Evolutionary conservation across 2,888 invertebrate genomes (phyloP), one percentile per base, ranked within the genome.

Genomic region (Melikaiella ostensackeni): DNA sequence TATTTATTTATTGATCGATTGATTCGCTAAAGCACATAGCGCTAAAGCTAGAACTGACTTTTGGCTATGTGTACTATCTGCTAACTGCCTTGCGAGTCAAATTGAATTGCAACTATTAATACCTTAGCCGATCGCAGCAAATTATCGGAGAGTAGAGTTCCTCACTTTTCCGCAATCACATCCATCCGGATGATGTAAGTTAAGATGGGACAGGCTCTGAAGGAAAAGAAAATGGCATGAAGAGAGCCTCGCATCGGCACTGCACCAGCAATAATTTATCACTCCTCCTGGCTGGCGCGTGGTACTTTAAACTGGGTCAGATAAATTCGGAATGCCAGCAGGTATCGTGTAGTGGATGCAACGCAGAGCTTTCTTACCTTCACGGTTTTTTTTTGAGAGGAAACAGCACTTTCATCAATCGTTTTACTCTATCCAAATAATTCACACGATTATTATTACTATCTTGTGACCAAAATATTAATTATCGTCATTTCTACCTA

Each of bases 271-370:
- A 70, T 70, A 70, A 70, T 70, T 70, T 70, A 70, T 70, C 50
- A 70, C 70, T 70, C 70, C 50, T 30, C 9, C 5, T 50, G 30
- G 70, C 30, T 50, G 30, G 70, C 30, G 33, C n/a, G 50, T 70
- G 11, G 46, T 70, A 30, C 50, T 70, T 70, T 30, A 33, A 70
- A 70, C 70, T 70, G 50, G 70, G 70, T 70, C 70, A 70, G 70
- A 70, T 70, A 70, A 70, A 70, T 70, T 70, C 70, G n/a, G 30
- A 50, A 70, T 30, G 27, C 50, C 46, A 30, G 42, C 6, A 70
- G 50, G 6, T n/a, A 50, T 19, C 11, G 4, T 70, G 70, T 27
- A 66, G 64, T 30, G 4, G 30, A 30, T n/a, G n/a, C n/a, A n/a
- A n/a, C n/a, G n/a, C n/a, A n/a, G n/a, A n/a, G n/a, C n/a, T n/a